A percentile compares a stretch with the other conserved stretches of the same genome.
Conservation (phyloP, 2,797 vertebrate species). For the Agapornis canus region DNA sequence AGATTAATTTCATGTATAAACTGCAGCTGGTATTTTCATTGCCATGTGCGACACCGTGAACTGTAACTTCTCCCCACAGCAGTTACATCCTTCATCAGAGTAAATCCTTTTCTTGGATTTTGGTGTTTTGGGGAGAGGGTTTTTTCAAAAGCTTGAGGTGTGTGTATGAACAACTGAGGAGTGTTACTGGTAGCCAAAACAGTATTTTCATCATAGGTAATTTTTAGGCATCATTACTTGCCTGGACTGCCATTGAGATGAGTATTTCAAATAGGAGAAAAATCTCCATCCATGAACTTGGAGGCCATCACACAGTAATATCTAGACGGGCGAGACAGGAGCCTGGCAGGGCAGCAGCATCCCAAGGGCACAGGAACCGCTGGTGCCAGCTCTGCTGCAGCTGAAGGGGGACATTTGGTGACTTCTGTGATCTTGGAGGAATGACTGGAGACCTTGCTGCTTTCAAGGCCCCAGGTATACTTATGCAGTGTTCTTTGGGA, state of each 20-base stretch:
- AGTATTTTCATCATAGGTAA: background rate
- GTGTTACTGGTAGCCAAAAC: background rate
- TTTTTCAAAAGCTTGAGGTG: background rate
- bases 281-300: background rate
- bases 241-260: background rate
- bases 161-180: background rate
- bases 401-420: background rate
- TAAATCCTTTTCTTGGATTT: background rate
- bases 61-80: background rate
- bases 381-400: rapidly evolving
- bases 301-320: background rate
- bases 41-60: rapidly evolving
- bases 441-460: background rate
- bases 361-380: rapidly evolving
- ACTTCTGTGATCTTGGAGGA: background rate
- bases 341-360: background rate
- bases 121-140: rapidly evolving
- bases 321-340: background rate
- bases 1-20: background rate
- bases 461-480: background rate
- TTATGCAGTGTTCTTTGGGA: background rate
- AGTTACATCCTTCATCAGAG: background rate
- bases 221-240: background rate
- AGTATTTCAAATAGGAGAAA: background rate
- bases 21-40: rapidly evolving